A percentile compares a stretch with the other conserved stretches of the same genome.
phyloP scores from a whole-genome alignment of 2,888 invertebrate species.

The Synergus gifuensis region DNA sequence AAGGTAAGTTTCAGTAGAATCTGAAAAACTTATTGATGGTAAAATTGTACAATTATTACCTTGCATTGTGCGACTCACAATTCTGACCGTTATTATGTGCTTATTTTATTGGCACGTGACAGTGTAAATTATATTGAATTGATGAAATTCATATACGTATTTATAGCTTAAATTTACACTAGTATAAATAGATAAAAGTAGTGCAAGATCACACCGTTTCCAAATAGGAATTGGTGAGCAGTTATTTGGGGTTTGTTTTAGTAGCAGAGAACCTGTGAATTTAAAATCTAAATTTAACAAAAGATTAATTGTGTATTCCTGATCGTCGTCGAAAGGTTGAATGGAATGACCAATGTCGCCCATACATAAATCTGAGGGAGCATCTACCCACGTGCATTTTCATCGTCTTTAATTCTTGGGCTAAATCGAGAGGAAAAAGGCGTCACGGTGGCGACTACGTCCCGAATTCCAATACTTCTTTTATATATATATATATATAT shows the following conservation, averaged over 20 bases:
- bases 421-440: constrained; percentile 24
- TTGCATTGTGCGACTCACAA: neutral
- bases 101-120: no score
- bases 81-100: no score
- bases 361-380: neutral
- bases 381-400: constrained; percentile 13
- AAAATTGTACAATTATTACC: neutral
- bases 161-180: neutral
- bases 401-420: neutral
- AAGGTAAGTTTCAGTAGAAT: neutral
- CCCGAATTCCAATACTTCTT: neutral
- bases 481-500: no score
- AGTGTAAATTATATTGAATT: neutral
- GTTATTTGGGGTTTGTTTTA: neutral
- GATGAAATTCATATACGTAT: neutral
- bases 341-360: neutral
- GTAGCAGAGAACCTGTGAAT: neutral
- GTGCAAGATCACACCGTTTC: neutral
- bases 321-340: neutral
- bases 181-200: neutral
- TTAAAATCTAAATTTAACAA: constrained; percentile 1
- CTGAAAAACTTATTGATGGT: neutral
- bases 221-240: neutral
- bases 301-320: neutral
- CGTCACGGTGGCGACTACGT: constrained; percentile 10